These are phyloP conservation scores for Phylloscopus collybita DNA, from an alignment of 2,797 vertebrate genomes.

Conservation along the genomic window DNA sequence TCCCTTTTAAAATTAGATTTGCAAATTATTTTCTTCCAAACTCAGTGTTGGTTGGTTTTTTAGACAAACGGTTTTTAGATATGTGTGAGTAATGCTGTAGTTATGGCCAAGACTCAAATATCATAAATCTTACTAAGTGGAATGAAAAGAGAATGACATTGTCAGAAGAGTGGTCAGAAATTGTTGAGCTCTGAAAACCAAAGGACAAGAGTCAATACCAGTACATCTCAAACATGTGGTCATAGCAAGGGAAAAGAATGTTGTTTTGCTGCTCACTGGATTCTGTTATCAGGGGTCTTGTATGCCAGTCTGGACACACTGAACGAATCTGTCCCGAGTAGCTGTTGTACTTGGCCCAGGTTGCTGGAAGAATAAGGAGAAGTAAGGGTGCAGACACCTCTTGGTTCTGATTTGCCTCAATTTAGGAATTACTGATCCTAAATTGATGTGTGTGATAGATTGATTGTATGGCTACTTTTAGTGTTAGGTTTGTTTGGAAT, in stretches of 20 bases:
- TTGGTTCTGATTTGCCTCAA: not conserved
- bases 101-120: not conserved
- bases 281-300: not conserved
- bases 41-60: not conserved
- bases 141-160: not conserved
- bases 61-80: not conserved
- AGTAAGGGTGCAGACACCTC: not conserved
- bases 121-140: not conserved
- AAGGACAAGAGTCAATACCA: not conserved
- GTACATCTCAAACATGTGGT: not conserved
- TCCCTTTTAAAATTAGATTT: not conserved
- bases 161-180: not conserved
- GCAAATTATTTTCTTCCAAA: not conserved
- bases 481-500: not conserved
- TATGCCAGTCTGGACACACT: accelerated
- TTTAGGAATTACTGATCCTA: not conserved
- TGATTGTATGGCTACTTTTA: not conserved
- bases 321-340: not conserved
- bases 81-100: not conserved
- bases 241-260: not conserved
- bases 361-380: not conserved
- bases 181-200: not conserved
- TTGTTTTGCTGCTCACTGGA: not conserved
- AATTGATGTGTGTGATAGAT: not conserved
- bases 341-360: not conserved